A percentile compares a stretch with the other conserved stretches of the same genome.
phyloP scores from a whole-genome alignment of 2,888 invertebrate genomes.

The Lacanobia oleracea region DNA sequence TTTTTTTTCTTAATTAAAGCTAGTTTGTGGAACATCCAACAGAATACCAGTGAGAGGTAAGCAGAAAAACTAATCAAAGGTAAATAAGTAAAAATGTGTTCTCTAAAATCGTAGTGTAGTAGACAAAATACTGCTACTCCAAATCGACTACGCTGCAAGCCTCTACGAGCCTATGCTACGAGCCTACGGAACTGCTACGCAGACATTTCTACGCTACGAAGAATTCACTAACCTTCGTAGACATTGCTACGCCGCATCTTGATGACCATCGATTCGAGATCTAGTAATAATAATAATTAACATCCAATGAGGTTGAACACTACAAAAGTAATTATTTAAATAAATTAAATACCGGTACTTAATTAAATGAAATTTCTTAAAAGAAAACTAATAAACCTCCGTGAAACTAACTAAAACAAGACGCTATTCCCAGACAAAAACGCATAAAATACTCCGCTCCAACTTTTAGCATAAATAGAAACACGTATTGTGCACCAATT shows the following conservation, averaged over 20 bases:
- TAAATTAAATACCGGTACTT: neutral
- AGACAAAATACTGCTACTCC: too few relatives aligned
- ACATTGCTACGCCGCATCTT: conserved; percentile 3
- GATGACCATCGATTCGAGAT: too few relatives aligned
- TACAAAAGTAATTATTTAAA: neutral
- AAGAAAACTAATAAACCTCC: neutral
- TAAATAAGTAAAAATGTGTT: too few relatives aligned
- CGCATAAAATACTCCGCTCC: neutral
- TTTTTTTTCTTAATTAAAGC: too few relatives aligned
- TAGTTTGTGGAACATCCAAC: neutral
- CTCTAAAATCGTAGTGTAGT: too few relatives aligned
- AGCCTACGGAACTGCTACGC: conserved; percentile 3
- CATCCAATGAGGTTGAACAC: neutral
- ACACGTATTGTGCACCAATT: conserved; percentile 38
- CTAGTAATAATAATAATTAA: neutral
- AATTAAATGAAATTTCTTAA: neutral
- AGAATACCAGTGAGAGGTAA: too few relatives aligned
- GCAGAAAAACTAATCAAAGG: too few relatives aligned
- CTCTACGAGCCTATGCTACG: conserved; percentile 3
- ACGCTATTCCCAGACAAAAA: neutral
- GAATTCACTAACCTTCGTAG: neutral
- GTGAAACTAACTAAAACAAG: neutral
- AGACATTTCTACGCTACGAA: conserved; percentile 20
- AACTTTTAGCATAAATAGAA: conserved; percentile 15
- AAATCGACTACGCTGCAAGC: neutral